Evolutionary conservation across 1,140 invertebrate genomes (phyloP).

Genomic region (Drosophila watanabei): DNA sequence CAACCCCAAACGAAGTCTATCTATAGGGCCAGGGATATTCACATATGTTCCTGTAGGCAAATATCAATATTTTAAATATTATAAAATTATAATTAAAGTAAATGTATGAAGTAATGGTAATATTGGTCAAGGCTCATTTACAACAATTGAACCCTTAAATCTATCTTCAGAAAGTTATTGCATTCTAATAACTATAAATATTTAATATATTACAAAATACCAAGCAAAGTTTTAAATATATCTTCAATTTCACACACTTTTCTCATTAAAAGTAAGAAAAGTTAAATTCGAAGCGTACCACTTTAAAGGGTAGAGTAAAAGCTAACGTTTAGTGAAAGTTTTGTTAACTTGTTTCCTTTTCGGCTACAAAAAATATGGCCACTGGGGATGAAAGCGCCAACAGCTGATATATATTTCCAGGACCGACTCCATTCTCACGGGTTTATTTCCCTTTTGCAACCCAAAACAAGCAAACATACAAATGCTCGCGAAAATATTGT

Average conservation of each 20-base stretch:
- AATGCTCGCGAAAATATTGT: conserved; percentile 41
- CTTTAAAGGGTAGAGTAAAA: conserved; percentile 23
- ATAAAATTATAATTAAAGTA: neutral
- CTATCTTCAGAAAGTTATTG: neutral
- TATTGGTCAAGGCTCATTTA: neutral
- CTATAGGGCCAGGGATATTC: conserved; percentile 6
- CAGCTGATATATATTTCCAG: conserved; percentile 26
- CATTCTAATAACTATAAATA: neutral
- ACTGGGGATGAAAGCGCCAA: conserved; percentile 35
- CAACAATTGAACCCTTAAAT: neutral
- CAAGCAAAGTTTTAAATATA: neutral
- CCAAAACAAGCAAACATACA: conserved; percentile 38
- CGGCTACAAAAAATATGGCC: neutral
- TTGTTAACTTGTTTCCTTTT: conserved; percentile 21
- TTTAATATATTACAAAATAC: neutral
- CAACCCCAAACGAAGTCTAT: conserved; percentile 22
- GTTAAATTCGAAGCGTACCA: conserved; percentile 1
- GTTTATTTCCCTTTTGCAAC: conserved; percentile 30
- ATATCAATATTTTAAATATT: conserved; percentile 6
- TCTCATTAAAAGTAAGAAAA: conserved; percentile 20
- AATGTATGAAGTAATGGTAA: neutral
- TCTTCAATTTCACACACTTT: conserved; percentile 13
- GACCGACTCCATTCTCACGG: conserved; percentile 31
- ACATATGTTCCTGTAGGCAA: conserved; percentile 1
- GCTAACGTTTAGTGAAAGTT: conserved; percentile 25